Evolutionary conservation across 1,140 invertebrate species (phyloP).

Genomic region (Drosophila virilis): DNA sequence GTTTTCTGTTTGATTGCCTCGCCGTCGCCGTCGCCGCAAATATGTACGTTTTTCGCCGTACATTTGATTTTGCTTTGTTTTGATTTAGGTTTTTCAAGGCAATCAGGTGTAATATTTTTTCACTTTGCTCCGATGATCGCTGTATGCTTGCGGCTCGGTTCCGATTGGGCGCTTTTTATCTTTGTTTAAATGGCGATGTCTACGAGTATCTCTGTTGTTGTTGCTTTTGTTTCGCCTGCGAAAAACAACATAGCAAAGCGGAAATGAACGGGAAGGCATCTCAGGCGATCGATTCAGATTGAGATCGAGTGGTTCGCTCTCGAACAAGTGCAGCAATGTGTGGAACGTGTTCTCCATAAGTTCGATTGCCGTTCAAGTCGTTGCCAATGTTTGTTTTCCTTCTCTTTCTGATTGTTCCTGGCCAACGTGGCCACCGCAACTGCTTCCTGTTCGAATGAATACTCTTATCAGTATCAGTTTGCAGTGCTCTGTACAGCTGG

Average conservation of each 20-base stretch:
- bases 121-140: slow-evolving; percentile 37
- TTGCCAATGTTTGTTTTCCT: slow-evolving; percentile 28
- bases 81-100: slow-evolving; percentile 74
- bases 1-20: slow-evolving; percentile 47
- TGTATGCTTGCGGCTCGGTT: slow-evolving; percentile 47
- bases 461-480: slow-evolving; percentile 72
- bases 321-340: slow-evolving; percentile 66
- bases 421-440: slow-evolving; percentile 18
- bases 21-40: slow-evolving; percentile 31
- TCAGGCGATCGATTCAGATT: slow-evolving; percentile 36
- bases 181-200: slow-evolving; percentile 40
- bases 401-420: slow-evolving; percentile 38
- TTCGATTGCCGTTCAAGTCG: slow-evolving; percentile 45
- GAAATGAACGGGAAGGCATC: slow-evolving; percentile 66
- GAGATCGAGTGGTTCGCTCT: slow-evolving; percentile 51
- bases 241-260: slow-evolving; percentile 66
- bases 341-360: slow-evolving; percentile 55
- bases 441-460: slow-evolving; percentile 61
- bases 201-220: slow-evolving; percentile 26
- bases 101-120: slow-evolving; percentile 78
- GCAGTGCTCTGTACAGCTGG: slow-evolving; percentile 33
- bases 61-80: slow-evolving; percentile 68
- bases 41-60: slow-evolving; percentile 45
- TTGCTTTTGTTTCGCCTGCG: slow-evolving; percentile 32
- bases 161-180: slow-evolving; percentile 69